Percentiles rank a stretch among this genome's conserved stretches.
Conservation (phyloP, 2,888 invertebrate genomes). For the Tholera decimalis region DNA sequence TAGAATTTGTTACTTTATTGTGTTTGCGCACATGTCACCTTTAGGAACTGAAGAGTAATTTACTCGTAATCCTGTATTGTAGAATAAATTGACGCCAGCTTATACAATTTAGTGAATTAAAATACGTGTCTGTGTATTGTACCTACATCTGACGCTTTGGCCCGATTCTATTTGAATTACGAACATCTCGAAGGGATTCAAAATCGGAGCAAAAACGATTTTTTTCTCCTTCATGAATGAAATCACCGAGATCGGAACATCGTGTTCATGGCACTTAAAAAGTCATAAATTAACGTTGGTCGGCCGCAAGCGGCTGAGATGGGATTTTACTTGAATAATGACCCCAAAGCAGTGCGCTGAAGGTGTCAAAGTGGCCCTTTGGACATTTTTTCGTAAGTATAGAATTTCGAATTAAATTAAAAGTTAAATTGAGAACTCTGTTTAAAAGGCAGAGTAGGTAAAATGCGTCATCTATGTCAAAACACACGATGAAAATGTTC, state of each 20-base stretch:
- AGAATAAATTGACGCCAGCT: conserved; percentile 31
- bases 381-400: conserved; percentile 59
- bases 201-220: conserved; percentile 65
- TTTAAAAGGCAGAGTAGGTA: conserved; percentile 21
- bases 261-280: conserved; percentile 84
- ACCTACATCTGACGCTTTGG: conserved; percentile 36
- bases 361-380: conserved; percentile 65
- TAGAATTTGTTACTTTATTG: conserved; percentile 49
- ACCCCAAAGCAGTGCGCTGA: conserved; percentile 68
- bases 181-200: conserved; percentile 50
- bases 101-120: conserved; percentile 43
- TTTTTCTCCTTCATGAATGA: conserved; percentile 70
- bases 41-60: conserved; percentile 38
- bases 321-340: conserved; percentile 80
- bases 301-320: conserved; percentile 73
- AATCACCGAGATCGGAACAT: conserved; percentile 76
- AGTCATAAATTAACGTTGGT: conserved; percentile 83
- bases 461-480: conserved; percentile 21
- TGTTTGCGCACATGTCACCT: conserved; percentile 39
- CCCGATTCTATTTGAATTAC: conserved; percentile 55
- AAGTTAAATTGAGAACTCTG: conserved; percentile 11
- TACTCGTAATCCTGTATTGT: conserved; percentile 27
- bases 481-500: background rate
- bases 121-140: conserved; percentile 49
- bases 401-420: conserved; percentile 23